These are phyloP conservation scores for Tupaia tana DNA, from an alignment of 2,113 vertebrate genomes.

Conservation along the genomic window DNA sequence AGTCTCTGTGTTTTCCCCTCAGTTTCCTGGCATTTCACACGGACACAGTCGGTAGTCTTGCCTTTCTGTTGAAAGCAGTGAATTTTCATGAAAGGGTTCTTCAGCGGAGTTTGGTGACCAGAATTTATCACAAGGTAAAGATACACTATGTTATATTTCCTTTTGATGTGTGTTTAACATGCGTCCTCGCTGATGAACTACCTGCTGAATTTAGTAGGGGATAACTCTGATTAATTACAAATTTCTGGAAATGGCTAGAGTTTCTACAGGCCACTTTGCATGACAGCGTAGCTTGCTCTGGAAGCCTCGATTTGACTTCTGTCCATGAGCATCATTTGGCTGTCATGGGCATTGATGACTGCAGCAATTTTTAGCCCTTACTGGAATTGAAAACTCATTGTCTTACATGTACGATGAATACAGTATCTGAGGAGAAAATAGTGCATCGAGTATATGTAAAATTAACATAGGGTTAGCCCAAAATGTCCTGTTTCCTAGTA, in stretches of 20 bases:
- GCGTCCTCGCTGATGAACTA: neutral
- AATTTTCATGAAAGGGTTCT: slow-evolving; percentile 83
- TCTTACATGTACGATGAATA: neutral
- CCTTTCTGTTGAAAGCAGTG: slow-evolving; percentile 84
- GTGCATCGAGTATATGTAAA: neutral
- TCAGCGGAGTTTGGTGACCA: slow-evolving; percentile 79
- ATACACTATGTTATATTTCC: neutral
- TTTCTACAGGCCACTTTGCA: neutral
- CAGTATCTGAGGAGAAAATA: neutral
- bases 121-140: slow-evolving; percentile 85
- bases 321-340: neutral
- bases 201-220: neutral
- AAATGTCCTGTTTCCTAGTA: neutral
- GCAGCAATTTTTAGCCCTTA: neutral
- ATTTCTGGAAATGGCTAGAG: neutral
- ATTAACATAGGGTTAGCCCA: neutral
- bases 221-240: neutral
- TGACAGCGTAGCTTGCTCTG: neutral
- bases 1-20: neutral
- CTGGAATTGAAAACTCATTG: neutral
- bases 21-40: slow-evolving; percentile 81
- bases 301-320: neutral
- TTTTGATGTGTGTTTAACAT: neutral
- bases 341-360: neutral
- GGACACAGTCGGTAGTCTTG: slow-evolving; percentile 75